Conservation (phyloP, 2,888 invertebrate species). For the Clitarchus hookeri region DNA sequence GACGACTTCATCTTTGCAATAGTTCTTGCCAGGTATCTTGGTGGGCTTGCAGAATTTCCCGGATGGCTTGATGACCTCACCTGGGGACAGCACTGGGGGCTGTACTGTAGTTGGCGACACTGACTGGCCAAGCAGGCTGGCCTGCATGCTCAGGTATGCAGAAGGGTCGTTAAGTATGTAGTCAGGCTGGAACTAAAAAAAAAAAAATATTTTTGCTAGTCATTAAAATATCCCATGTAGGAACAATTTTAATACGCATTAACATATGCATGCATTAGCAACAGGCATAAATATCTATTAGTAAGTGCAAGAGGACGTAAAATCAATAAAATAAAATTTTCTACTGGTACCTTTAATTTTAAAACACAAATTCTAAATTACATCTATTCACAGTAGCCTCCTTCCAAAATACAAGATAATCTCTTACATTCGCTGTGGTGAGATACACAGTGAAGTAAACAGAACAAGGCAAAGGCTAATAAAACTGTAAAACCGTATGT, state of each 20-base stretch:
- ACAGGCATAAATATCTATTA: too few species aligned
- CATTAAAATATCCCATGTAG: neutral
- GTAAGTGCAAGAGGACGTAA: too few species aligned
- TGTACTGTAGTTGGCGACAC: constrained; percentile 53
- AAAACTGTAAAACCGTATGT: too few species aligned
- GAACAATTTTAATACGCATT: neutral
- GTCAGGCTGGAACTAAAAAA: constrained; percentile 19
- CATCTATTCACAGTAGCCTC: too few species aligned
- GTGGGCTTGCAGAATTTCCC: constrained; percentile 89
- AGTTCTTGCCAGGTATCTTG: constrained; percentile 89
- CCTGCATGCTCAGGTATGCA: constrained; percentile 27
- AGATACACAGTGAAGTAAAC: too few species aligned
- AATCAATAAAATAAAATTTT: too few species aligned
- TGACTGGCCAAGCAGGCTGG: constrained; percentile 24
- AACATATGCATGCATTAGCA: neutral
- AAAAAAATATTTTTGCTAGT: neutral
- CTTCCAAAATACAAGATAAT: too few species aligned
- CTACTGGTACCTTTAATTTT: too few species aligned
- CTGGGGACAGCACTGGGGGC: constrained; percentile 71
- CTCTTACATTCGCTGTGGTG: too few species aligned
- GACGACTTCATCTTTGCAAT: constrained; percentile 93
- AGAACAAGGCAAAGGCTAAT: too few species aligned
- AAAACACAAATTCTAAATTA: too few species aligned
- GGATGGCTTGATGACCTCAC: constrained; percentile 84
- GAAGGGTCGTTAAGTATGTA: constrained; percentile 27